A percentile compares a stretch with the other conserved stretches of the same genome.
Conservation (phyloP, 1,140 invertebrate species). For the Aphelinus atriplicis region DNA sequence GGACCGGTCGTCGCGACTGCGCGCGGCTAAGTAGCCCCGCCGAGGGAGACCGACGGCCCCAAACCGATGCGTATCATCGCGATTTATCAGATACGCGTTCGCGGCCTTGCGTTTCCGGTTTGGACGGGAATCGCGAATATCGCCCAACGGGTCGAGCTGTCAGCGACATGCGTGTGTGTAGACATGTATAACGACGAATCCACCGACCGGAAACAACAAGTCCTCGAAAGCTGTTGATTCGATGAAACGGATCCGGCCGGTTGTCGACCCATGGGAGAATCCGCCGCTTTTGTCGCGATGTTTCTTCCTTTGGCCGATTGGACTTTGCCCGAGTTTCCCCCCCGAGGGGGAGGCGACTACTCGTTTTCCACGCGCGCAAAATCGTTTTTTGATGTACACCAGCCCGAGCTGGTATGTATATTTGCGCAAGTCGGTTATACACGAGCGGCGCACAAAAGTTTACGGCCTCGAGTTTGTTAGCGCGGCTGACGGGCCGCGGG, state of each 20-base stretch:
- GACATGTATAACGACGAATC: slow-evolving; percentile 1
- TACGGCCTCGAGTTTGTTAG: too few relatives aligned
- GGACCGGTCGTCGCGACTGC: background rate
- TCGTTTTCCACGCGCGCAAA: background rate
- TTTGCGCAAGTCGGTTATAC: too few relatives aligned
- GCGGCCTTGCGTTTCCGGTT: background rate
- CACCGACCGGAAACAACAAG: slow-evolving; percentile 17
- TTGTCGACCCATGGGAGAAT: background rate
- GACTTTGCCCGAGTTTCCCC: too few relatives aligned
- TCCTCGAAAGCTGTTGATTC: slow-evolving; percentile 22
- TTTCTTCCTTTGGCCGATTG: background rate
- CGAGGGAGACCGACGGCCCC: background rate
- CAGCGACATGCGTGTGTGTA: background rate
- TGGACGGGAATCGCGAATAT: background rate
- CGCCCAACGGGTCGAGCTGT: background rate
- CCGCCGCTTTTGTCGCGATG: background rate
- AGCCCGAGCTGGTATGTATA: background rate
- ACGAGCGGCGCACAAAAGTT: too few relatives aligned
- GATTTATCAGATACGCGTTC: background rate
- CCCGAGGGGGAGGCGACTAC: background rate
- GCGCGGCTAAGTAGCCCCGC: background rate
- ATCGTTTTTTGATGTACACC: slow-evolving; percentile 18
- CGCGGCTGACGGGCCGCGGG: too few relatives aligned
- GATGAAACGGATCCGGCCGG: slow-evolving; percentile 12
- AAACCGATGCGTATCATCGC: background rate